These are phyloP conservation scores for Propsilocerus akamusi DNA, from an alignment of 1,140 invertebrate genomes.

Conservation along the genomic window DNA sequence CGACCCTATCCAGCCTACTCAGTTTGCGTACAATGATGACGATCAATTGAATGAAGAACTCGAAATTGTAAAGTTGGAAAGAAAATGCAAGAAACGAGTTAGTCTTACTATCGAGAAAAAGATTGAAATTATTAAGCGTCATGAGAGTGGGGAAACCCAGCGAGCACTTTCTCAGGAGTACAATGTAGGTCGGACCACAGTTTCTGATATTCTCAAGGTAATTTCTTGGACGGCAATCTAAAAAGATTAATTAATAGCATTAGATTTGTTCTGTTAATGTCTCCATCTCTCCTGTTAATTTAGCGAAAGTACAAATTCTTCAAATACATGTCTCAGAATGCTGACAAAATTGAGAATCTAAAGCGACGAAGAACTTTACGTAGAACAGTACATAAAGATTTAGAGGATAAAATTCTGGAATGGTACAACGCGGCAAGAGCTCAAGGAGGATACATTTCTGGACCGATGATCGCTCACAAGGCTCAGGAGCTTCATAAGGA, in stretches of 20 bases:
- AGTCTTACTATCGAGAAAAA: neutral
- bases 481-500: neutral
- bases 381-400: neutral
- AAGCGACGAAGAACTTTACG: neutral
- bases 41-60: neutral
- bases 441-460: neutral
- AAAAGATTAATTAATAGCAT: too few relatives aligned
- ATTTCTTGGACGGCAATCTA: too few relatives aligned
- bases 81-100: neutral
- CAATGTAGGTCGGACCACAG: neutral
- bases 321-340: neutral
- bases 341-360: neutral
- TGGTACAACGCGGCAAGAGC: neutral
- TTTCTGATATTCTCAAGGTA: neutral
- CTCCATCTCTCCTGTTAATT: too few relatives aligned
- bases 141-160: neutral
- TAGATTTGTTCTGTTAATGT: too few relatives aligned
- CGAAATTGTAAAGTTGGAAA: neutral
- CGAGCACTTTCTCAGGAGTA: neutral
- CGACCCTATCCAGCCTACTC: too few relatives aligned
- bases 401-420: neutral
- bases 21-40: too few relatives aligned
- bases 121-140: neutral
- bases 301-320: neutral
- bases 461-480: neutral